Evolutionary conservation across 64 coral and sea anemone genomes (phyloP), one percentile per base, ranked within the genome.

Genomic region (Actinia tenebrosa): DNA sequence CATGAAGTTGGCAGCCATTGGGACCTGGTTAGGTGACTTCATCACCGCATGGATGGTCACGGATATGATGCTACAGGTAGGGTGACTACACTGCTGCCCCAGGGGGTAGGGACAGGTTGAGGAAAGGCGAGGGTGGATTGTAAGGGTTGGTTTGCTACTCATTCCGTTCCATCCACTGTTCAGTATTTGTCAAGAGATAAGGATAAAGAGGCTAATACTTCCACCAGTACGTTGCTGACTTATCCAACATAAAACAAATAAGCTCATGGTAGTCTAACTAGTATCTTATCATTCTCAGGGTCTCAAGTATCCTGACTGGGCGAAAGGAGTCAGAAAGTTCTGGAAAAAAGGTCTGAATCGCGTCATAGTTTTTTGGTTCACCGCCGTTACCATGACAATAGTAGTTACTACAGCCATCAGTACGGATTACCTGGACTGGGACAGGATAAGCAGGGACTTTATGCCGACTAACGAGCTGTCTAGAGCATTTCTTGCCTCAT

Each of bases 11-110:
- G 88, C 88, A 13, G 94, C 94, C 45, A 88, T 97, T 43, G 80
- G 69, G 10, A 90, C 88, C 1, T 97, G 94, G 94, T 69, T 97
- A 25, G 94, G 94, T 2, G 94, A 97, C 64, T 97, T 97, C 60
- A 84, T 97, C 20, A 97, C 94, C 20, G 94, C 94, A 11, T 97
- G 94, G 94, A 97, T 97, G 91, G 94, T 97, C 1, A 97, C 94
- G 30, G 91, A 97, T 88, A 97, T 97, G 91, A 97, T 97, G 94
- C 45, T 97, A 86, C 94, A 97, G 91, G 94, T 93, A 37, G 30
- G 30, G 30, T 37, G 30, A 79, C 44, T 53, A 75, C 11, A 26
- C n/a, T 14, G 22, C 14, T 75, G 25, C 26, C 69, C 26, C 11
- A 14, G 11, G 26, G 26, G 27, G 69, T n/a, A 27, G 26, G 27